Percentiles rank a stretch among this genome's conserved stretches.
phyloP scores from a whole-genome alignment of 2,113 vertebrate species.

The Aptenodytes patagonicus region DNA sequence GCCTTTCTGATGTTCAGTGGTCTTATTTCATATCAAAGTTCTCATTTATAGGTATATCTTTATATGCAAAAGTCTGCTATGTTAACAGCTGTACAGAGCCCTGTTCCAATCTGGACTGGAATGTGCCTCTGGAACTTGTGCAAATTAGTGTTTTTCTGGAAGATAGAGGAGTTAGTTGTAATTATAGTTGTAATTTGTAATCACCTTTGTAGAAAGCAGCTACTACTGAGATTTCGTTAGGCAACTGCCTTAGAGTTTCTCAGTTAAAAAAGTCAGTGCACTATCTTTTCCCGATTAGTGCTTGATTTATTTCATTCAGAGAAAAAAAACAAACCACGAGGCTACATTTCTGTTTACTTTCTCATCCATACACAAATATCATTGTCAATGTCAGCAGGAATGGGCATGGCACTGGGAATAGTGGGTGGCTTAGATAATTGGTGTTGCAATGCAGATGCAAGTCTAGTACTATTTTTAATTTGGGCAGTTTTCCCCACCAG shows the following conservation, averaged over 20 bases:
- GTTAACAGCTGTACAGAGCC: not conserved
- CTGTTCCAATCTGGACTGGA: not conserved
- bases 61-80: not conserved
- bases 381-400: constrained; percentile 5
- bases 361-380: not conserved
- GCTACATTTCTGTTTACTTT: not conserved
- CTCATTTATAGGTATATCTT: not conserved
- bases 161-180: not conserved
- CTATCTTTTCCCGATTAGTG: not conserved
- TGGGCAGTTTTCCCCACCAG: not conserved
- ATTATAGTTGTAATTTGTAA: not conserved
- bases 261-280: not conserved
- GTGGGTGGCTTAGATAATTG: not conserved
- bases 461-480: constrained; percentile 12
- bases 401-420: not conserved
- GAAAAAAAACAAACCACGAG: not conserved
- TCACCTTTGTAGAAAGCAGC: not conserved
- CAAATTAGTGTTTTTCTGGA: not conserved
- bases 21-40: not conserved
- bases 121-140: not conserved
- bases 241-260: not conserved
- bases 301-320: not conserved
- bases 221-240: not conserved
- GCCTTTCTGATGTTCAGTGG: not conserved
- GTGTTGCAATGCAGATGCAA: not conserved